A percentile compares a stretch with the other conserved stretches of the same genome.
Evolutionary conservation across 2,888 invertebrate species (phyloP).

Genomic region (Eristalis intricaria): DNA sequence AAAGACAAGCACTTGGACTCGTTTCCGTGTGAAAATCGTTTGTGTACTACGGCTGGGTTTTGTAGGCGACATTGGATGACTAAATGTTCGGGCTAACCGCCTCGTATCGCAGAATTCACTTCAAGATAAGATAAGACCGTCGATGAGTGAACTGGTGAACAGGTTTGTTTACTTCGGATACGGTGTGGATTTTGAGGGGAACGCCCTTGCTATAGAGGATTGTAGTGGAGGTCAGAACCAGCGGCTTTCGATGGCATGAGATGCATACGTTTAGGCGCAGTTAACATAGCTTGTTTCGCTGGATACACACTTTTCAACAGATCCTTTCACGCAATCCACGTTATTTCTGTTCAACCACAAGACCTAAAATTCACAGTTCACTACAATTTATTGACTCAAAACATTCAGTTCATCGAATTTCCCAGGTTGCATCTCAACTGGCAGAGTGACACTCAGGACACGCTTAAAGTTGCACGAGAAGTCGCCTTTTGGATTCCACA

Average conservation of each 20-base stretch:
- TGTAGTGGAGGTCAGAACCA: no score
- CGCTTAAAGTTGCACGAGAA: conserved; percentile 76
- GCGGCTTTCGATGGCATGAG: no score
- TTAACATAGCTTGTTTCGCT: no score
- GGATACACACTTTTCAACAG: no score
- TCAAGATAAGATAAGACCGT: conserved; percentile 32
- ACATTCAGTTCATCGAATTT: conserved; percentile 74
- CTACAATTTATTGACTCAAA: not conserved
- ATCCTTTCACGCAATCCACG: no score
- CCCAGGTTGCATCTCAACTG: conserved; percentile 76
- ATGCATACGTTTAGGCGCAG: no score
- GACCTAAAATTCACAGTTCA: no score
- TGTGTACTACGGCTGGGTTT: conserved; percentile 12
- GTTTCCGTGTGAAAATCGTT: not conserved
- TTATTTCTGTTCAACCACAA: no score
- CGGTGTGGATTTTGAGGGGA: not conserved
- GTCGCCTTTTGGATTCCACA: conserved; percentile 78
- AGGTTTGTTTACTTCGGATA: conserved; percentile 11
- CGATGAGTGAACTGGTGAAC: conserved; percentile 1
- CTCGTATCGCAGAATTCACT: conserved; percentile 18
- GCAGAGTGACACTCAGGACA: conserved; percentile 75
- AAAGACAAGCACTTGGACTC: not conserved
- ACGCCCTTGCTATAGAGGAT: no score
- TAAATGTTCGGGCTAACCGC: conserved; percentile 3
- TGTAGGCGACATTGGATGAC: conserved; percentile 11